A percentile compares a stretch with the other conserved stretches of the same genome.
Evolutionary conservation across 2,888 invertebrate species (phyloP).

Genomic region (Pristionchus exspectatus): DNA sequence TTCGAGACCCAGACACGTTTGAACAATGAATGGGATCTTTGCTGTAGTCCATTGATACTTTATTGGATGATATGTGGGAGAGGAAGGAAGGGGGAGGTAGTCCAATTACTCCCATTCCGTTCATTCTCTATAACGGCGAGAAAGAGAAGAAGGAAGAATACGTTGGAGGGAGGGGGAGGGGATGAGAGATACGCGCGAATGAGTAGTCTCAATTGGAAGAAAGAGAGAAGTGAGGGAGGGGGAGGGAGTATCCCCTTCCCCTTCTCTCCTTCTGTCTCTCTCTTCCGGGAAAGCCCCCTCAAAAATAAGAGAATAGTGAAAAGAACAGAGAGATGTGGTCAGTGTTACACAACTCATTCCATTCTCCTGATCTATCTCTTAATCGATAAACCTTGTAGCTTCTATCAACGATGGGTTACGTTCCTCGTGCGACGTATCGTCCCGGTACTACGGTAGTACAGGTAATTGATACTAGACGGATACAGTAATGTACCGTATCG

Average conservation of each 20-base stretch:
- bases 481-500: neutral
- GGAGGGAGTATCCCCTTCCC: neutral
- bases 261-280: neutral
- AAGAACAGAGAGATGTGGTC: neutral
- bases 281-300: neutral
- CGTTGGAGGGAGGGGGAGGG: too few relatives aligned
- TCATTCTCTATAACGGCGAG: neutral
- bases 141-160: neutral
- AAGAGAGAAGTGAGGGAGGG: conserved; percentile 4
- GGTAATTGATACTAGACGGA: neutral
- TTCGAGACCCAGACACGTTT: neutral
- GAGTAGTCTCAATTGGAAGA: neutral
- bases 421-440: conserved; percentile 70
- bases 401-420: conserved; percentile 68
- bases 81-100: too few relatives aligned
- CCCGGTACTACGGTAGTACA: conserved; percentile 59
- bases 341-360: neutral
- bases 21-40: neutral
- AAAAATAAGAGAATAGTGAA: neutral
- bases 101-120: too few relatives aligned
- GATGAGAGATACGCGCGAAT: neutral
- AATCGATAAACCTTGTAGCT: conserved; percentile 55
- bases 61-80: neutral
- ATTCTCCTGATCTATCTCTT: neutral
- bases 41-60: neutral